These are phyloP conservation scores for Eupleurogrammus muticus DNA, from an alignment of 2,797 vertebrate genomes.

Conservation along the genomic window DNA sequence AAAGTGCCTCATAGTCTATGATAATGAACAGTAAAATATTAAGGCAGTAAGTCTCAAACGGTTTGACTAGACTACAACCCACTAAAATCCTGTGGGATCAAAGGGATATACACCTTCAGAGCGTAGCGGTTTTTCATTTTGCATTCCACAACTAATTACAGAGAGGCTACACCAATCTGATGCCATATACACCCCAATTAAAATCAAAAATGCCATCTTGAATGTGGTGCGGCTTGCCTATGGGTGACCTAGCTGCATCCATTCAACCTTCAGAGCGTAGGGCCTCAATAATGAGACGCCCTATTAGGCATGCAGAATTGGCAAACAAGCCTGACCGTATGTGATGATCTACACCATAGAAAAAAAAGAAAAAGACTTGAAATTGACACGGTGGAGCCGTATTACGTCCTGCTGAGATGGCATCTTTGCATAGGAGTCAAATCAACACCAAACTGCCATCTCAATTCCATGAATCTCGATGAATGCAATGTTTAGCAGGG, in stretches of 20 bases:
- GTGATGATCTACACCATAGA: slow-evolving; percentile 44
- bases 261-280: slow-evolving; percentile 55
- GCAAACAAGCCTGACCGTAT: slow-evolving; percentile 45
- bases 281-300: slow-evolving; percentile 63
- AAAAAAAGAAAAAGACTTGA: neutral
- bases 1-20: slow-evolving; percentile 14
- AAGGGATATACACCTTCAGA: slow-evolving; percentile 38
- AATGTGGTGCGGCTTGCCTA: slow-evolving; percentile 46
- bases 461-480: slow-evolving; percentile 31
- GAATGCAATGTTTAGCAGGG: slow-evolving; percentile 37
- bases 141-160: slow-evolving; percentile 61
- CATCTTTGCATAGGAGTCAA: slow-evolving; percentile 54
- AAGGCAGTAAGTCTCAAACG: slow-evolving; percentile 38
- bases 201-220: slow-evolving; percentile 60
- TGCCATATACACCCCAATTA: slow-evolving; percentile 61
- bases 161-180: slow-evolving; percentile 44
- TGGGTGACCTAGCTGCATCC: slow-evolving; percentile 57
- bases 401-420: slow-evolving; percentile 55
- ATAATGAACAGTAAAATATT: slow-evolving; percentile 55
- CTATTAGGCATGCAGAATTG: slow-evolving; percentile 21
- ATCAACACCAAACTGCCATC: slow-evolving; percentile 60
- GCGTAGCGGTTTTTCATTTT: slow-evolving; percentile 38
- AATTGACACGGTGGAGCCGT: slow-evolving; percentile 40
- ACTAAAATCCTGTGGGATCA: slow-evolving; percentile 54
- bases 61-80: slow-evolving; percentile 48